Evolutionary conservation across 2,888 invertebrate genomes (phyloP).

Genomic region (Sarcophaga variegata): DNA sequence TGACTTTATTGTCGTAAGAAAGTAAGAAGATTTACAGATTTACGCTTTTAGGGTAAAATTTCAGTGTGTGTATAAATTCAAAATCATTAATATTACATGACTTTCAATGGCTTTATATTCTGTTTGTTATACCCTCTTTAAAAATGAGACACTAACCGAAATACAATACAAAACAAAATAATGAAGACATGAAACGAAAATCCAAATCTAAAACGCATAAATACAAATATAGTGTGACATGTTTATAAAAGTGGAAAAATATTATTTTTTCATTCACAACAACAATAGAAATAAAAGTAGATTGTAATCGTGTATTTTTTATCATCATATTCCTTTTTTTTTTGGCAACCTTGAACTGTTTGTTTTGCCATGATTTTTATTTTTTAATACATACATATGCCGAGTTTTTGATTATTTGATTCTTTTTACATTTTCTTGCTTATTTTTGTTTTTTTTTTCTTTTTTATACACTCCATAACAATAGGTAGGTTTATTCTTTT

Average conservation of each 20-base stretch:
- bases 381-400: neutral
- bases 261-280: neutral
- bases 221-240: slow-evolving; percentile 24
- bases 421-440: neutral
- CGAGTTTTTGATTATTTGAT: neutral
- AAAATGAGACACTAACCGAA: neutral
- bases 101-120: slow-evolving; percentile 33
- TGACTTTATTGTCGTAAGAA: neutral
- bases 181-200: neutral
- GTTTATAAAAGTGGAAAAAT: slow-evolving; percentile 23
- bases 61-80: slow-evolving; percentile 24
- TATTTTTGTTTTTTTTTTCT: neutral
- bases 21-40: neutral
- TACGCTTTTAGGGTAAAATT: neutral
- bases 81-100: slow-evolving; percentile 50
- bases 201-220: slow-evolving; percentile 41
- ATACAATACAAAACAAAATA: neutral
- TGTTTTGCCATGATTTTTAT: neutral
- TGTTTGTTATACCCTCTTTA: neutral
- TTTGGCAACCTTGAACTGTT: slow-evolving; percentile 37
- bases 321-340: neutral
- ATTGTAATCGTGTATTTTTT: slow-evolving; percentile 5
- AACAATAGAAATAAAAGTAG: slow-evolving; percentile 7
- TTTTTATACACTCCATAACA: no score
- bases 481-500: no score